Evolutionary conservation across 2,113 vertebrate species (phyloP).

Genomic region (Poeciliopsis retropinna): DNA sequence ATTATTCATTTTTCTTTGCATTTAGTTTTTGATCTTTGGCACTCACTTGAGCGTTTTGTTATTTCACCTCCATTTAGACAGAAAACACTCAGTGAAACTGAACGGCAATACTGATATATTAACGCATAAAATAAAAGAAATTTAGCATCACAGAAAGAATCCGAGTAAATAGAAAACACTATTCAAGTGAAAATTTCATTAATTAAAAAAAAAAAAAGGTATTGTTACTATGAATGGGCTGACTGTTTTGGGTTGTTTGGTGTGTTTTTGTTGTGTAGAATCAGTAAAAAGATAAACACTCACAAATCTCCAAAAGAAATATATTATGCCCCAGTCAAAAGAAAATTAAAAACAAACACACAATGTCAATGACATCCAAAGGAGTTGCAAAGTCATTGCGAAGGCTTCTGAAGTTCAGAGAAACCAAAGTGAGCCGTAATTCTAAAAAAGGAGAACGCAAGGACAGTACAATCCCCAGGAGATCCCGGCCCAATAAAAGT

Average conservation of each 20-base stretch:
- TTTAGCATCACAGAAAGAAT: not conserved
- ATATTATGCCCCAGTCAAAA: not conserved
- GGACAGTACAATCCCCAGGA: not conserved
- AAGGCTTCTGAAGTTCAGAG: not conserved
- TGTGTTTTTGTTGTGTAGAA: not conserved
- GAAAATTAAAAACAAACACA: not conserved
- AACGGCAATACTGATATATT: not conserved
- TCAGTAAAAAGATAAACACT: no score
- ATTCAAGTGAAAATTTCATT: not conserved
- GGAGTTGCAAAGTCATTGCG: not conserved
- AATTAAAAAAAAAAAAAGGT: not conserved
- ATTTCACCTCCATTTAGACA: not conserved
- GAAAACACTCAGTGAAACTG: not conserved
- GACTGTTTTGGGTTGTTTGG: not conserved
- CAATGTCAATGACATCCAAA: not conserved
- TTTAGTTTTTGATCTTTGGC: constrained; percentile 26
- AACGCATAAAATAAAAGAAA: not conserved
- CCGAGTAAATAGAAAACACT: not conserved
- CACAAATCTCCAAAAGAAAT: not conserved
- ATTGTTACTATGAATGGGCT: not conserved
- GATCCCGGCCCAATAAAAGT: not conserved
- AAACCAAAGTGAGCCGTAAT: not conserved
- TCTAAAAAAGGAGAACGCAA: not conserved
- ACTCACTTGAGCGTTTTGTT: constrained; percentile 2
- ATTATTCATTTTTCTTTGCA: not conserved